Conservation (phyloP, 2,888 invertebrate genomes). For the Tachystola acroxantha region DNA sequence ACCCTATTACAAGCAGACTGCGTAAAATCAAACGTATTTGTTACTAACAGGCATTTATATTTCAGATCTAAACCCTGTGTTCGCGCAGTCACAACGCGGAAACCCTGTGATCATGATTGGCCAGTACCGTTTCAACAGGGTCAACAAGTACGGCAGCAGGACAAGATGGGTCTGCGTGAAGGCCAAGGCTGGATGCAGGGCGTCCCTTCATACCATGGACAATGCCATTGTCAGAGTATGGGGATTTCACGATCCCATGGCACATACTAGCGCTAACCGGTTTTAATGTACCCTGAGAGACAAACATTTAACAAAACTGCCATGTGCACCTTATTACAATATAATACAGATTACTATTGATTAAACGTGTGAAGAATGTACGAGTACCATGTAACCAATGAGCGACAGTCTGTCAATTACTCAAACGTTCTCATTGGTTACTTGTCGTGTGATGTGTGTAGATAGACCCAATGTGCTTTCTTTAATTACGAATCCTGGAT, state of each 20-base stretch:
- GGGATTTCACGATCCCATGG: slow-evolving; percentile 66
- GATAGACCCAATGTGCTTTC: too few relatives aligned
- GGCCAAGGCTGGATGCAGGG: slow-evolving; percentile 67
- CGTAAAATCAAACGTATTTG: too few relatives aligned
- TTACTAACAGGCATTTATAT: slow-evolving; percentile 14
- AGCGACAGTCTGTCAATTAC: neutral
- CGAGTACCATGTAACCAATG: neutral
- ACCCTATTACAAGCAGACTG: too few relatives aligned
- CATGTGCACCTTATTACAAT: neutral
- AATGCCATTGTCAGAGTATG: slow-evolving; percentile 69
- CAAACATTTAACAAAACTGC: neutral
- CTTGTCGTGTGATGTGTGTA: neutral
- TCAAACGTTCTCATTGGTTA: neutral
- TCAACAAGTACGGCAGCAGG: slow-evolving; percentile 64
- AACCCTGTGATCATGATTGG: slow-evolving; percentile 73
- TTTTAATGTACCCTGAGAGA: slow-evolving; percentile 24
- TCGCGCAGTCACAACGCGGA: slow-evolving; percentile 66
- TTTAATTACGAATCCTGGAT: too few relatives aligned
- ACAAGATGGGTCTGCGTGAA: slow-evolving; percentile 71
- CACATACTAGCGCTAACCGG: slow-evolving; percentile 66
- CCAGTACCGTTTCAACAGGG: slow-evolving; percentile 67
- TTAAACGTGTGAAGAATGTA: too few relatives aligned
- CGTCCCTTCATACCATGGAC: slow-evolving; percentile 66
- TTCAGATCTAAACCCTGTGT: slow-evolving; percentile 68
- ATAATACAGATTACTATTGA: too few relatives aligned